phyloP scores from a whole-genome alignment of 2,888 invertebrate species.

The Limenitis arthemis region DNA sequence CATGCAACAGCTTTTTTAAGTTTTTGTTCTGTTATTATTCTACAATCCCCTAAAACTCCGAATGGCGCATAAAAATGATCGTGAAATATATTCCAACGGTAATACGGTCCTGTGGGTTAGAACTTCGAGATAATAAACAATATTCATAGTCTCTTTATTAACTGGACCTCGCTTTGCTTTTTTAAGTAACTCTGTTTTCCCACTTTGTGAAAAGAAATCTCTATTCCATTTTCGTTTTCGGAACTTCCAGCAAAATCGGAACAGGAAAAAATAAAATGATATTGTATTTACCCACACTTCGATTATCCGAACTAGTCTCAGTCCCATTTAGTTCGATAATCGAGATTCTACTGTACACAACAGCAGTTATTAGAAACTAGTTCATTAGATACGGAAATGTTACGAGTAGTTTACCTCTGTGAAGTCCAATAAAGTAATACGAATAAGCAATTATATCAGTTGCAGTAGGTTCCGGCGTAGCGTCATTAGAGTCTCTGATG shows the following conservation, averaged over 20 bases:
- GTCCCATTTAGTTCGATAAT: no score
- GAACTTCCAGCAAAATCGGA: no score
- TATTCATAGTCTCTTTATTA: background rate
- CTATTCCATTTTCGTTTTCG: no score
- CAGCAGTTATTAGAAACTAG: no score
- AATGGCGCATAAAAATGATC: slow-evolving; percentile 77
- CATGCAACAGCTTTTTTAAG: slow-evolving; percentile 74
- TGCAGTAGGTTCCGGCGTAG: slow-evolving; percentile 53
- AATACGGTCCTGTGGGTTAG: slow-evolving; percentile 83
- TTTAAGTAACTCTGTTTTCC: no score
- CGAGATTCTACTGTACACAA: no score
- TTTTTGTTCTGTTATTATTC: slow-evolving; percentile 71
- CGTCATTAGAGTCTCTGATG: slow-evolving; percentile 31
- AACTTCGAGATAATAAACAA: background rate
- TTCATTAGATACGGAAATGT: background rate
- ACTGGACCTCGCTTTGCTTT: no score
- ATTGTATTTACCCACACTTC: no score
- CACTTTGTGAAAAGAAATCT: no score
- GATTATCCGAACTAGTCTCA: no score
- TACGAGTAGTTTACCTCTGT: slow-evolving; percentile 83
- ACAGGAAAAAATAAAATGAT: no score
- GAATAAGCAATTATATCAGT: slow-evolving; percentile 82
- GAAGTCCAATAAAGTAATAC: slow-evolving; percentile 86
- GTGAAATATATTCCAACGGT: slow-evolving; percentile 81
- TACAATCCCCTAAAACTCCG: slow-evolving; percentile 67